Evolutionary conservation across 2,888 invertebrate species (phyloP), one percentile per base, ranked within the genome.

Genomic region (Troilus luridus): DNA sequence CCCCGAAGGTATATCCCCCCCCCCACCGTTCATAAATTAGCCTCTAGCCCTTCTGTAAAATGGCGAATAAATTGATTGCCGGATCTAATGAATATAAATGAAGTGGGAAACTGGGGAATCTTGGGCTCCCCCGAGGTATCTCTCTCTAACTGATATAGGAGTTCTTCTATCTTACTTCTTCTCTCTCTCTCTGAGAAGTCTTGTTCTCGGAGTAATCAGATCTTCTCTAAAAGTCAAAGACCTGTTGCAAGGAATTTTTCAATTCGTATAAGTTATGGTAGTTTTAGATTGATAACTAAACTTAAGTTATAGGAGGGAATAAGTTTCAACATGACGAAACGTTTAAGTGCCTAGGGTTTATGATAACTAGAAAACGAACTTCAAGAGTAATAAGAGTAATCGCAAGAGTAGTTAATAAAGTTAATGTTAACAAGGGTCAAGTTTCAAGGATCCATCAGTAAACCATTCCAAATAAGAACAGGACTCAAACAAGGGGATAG

Each of bases 1-100:
- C 81, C 81, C 81, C 81, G 72, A 56, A 72, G 90, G 72, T 90
- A 90, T 90, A 90, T 17, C 64, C 41, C 56, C 41, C 41, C 41
- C 41, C 41, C 41, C 41, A 8, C 59, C 90, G 17, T 81, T 90
- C 90, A 90, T 90, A 90, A 90, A 90, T 90, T 90, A 90, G 60
- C 72, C 81, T 17, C 60, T 24, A 58, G 64, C 90, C 64, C 90
- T 72, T 41, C 90, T 58, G 90, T 92, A 91, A 91, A 91, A 92
- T 89, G 92, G 89, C 41, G 91, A 90, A 91, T 92, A 92, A 92
- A 92, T 92, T 92, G 92, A 92, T 92, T 92, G 72, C 92, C 90
- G 92, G 91, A 91, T 92, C 91, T 92, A 92, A 92, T 92, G 92
- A 92, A 92, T 92, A 92, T 92, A 92, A 92, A 92, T 92, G 92